Evolutionary conservation across 2,797 vertebrate species (phyloP).

Genomic region (Pempheris klunzingeri): DNA sequence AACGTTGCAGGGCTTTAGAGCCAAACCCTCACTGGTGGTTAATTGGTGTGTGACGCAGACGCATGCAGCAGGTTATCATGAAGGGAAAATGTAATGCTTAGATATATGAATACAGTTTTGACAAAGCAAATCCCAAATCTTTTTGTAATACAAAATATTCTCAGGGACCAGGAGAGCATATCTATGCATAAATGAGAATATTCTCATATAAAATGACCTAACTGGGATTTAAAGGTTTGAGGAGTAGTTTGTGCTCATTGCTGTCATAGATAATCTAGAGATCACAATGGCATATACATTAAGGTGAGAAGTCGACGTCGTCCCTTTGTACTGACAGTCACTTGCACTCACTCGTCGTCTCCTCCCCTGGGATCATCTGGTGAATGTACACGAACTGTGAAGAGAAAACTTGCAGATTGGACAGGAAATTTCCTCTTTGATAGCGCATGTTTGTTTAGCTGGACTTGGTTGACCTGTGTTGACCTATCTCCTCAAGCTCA

Average conservation of each 20-base stretch:
- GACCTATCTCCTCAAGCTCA: slow-evolving; percentile 74
- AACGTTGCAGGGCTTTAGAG: slow-evolving; percentile 69
- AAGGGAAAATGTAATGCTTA: slow-evolving; percentile 50
- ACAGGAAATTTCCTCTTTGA: slow-evolving; percentile 85
- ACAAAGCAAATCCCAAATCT: not conserved
- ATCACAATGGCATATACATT: not conserved
- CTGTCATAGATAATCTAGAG: not conserved
- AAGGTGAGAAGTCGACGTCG: slow-evolving; percentile 16
- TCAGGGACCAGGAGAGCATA: not conserved
- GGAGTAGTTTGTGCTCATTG: not conserved
- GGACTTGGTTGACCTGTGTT: slow-evolving; percentile 78
- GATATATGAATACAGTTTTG: slow-evolving; percentile 19
- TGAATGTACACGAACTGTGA: slow-evolving; percentile 73
- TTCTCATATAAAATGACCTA: slow-evolving; percentile 1
- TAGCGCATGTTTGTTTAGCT: slow-evolving; percentile 84
- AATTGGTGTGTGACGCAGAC: slow-evolving; percentile 73
- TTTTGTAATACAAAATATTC: not conserved
- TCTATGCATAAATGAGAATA: not conserved
- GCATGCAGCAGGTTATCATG: slow-evolving; percentile 38
- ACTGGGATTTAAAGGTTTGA: not conserved
- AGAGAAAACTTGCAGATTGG: slow-evolving; percentile 75
- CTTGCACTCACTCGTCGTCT: slow-evolving; percentile 44
- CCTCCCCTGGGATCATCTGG: slow-evolving; percentile 68
- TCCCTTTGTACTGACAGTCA: slow-evolving; percentile 33
- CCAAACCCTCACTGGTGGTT: slow-evolving; percentile 76